These are phyloP conservation scores for Rhodinocichla rosea DNA, from an alignment of 2,113 vertebrate genomes.

Conservation along the genomic window DNA sequence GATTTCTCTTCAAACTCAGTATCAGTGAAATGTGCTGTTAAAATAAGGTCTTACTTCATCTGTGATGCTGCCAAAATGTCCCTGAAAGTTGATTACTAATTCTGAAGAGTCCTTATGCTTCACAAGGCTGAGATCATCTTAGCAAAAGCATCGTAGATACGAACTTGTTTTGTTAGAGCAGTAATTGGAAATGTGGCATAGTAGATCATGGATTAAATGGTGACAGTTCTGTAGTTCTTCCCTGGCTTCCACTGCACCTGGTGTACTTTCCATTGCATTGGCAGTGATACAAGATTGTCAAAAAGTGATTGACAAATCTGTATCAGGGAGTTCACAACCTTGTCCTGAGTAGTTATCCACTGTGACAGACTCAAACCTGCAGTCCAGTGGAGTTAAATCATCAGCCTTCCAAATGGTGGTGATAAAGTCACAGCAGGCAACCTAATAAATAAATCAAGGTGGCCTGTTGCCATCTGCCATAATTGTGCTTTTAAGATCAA, in stretches of 20 bases:
- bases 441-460: background rate
- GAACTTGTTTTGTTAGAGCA: background rate
- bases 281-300: background rate
- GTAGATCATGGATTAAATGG: background rate
- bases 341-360: background rate
- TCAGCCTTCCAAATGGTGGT: background rate
- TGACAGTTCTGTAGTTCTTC: background rate
- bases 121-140: background rate
- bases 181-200: background rate
- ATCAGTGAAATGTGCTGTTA: background rate
- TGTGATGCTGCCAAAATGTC: conserved; percentile 11
- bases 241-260: background rate
- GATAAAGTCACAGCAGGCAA: conserved; percentile 8
- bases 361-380: background rate
- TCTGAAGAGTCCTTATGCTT: background rate
- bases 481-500: background rate
- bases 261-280: background rate
- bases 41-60: conserved; percentile 18
- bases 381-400: background rate
- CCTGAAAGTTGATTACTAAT: background rate
- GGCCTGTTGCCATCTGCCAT: background rate
- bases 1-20: background rate
- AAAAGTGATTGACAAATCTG: conserved; percentile 1
- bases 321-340: background rate
- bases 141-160: background rate